A percentile compares a stretch with the other conserved stretches of the same genome.
These are phyloP conservation scores for Orchesella flavescens DNA, from an alignment of 2,888 invertebrate species.

Conservation along the genomic window DNA sequence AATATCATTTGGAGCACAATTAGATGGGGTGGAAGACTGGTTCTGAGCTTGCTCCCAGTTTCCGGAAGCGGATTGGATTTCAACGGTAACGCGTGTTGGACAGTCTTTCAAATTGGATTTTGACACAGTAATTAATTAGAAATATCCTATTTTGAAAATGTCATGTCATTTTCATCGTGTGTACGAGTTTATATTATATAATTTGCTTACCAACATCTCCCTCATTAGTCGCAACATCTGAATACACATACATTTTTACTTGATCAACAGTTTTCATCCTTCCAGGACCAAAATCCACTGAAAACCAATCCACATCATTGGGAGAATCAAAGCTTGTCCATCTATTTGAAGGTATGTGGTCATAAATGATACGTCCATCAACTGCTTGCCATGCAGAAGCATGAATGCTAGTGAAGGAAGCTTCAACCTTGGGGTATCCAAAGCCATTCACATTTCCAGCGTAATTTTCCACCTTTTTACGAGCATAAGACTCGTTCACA, in stretches of 20 bases:
- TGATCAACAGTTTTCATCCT: conserved; percentile 57
- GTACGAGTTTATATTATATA: too few species aligned
- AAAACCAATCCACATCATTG: conserved; percentile 65
- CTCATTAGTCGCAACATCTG: conserved; percentile 65
- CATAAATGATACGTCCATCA: conserved; percentile 70
- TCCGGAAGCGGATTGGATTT: conserved; percentile 44
- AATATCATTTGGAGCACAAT: conserved; percentile 67
- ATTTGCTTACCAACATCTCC: conserved; percentile 62
- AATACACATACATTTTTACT: conserved; percentile 68
- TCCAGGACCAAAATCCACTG: conserved; percentile 69
- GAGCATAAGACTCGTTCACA: conserved; percentile 12
- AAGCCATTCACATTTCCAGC: conserved; percentile 64
- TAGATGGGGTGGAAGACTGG: conserved; percentile 46
- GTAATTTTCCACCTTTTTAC: conserved; percentile 67
- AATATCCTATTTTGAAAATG: too few species aligned
- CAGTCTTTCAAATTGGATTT: too few species aligned
- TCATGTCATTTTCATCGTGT: too few species aligned
- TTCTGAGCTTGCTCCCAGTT: conserved; percentile 55
- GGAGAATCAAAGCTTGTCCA: conserved; percentile 68
- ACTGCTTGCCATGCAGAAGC: conserved; percentile 67
- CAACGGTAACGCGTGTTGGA: conserved; percentile 55
- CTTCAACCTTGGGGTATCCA: conserved; percentile 65
- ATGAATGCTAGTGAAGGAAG: conserved; percentile 64
- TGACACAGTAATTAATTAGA: too few species aligned
- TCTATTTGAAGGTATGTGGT: conserved; percentile 66